Evolutionary conservation across 2,888 invertebrate species (phyloP).

Genomic region (Trissoscelio sp.): DNA sequence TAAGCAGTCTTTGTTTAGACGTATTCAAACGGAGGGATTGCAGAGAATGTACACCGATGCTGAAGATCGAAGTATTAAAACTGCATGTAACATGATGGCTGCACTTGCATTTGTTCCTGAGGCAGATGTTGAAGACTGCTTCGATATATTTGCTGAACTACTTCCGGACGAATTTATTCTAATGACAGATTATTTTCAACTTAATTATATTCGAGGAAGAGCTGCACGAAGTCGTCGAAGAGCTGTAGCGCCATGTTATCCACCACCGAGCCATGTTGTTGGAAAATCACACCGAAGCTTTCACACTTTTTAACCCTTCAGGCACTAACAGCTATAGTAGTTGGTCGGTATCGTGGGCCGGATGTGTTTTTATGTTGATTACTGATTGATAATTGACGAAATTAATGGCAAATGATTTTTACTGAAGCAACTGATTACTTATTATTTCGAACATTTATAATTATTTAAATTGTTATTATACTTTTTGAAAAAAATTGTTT

Average conservation of each 20-base stretch:
- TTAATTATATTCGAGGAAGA: conserved; percentile 18
- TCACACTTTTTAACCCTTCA: no score
- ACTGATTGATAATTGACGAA: no score
- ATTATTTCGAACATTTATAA: no score
- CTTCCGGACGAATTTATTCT: conserved; percentile 11
- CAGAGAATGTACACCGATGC: conserved; percentile 1
- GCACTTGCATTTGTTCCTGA: conserved; percentile 19
- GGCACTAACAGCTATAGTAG: no score
- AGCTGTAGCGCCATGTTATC: conserved; percentile 23
- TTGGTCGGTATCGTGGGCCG: no score
- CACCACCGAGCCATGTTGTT: no score
- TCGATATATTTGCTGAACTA: conserved; percentile 9
- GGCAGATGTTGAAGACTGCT: conserved; percentile 17
- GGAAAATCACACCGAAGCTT: no score
- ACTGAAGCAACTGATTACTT: no score
- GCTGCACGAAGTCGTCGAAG: conserved; percentile 23
- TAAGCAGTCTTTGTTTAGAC: conserved; percentile 11
- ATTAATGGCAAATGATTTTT: no score
- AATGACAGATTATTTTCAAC: conserved; percentile 37
- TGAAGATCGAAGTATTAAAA: conserved; percentile 27
- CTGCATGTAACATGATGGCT: conserved; percentile 21
- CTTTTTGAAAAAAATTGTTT: no score
- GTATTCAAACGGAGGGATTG: conserved; percentile 28
- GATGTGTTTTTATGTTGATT: no score
- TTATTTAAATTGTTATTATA: no score